Percentiles rank a stretch among this genome's conserved stretches.
phyloP scores from a whole-genome alignment of 2,113 vertebrate genomes.

The Sporophila hypoxantha region DNA sequence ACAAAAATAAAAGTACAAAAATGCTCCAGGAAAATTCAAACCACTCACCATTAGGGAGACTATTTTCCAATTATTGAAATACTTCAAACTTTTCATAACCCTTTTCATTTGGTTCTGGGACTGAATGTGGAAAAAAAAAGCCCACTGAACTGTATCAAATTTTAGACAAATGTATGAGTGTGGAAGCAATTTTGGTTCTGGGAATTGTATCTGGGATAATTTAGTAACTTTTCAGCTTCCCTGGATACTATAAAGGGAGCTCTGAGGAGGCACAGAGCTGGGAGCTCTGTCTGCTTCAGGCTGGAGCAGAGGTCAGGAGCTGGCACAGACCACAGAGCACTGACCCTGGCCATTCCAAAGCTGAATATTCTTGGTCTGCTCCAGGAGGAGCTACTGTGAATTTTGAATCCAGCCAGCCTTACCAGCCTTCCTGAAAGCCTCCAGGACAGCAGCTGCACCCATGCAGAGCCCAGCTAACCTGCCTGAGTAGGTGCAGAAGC shows the following conservation, averaged over 20 bases:
- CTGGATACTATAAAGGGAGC: not conserved
- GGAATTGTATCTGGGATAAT: not conserved
- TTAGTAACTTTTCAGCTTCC: not conserved
- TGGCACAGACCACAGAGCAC: not conserved
- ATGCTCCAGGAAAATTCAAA: not conserved
- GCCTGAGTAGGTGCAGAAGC: not conserved
- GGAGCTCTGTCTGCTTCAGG: not conserved
- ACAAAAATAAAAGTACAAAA: slow-evolving; percentile 16
- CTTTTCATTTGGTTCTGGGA: not conserved
- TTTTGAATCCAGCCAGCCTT: not conserved
- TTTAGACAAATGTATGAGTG: not conserved
- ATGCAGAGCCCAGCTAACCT: not conserved
- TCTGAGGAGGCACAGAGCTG: not conserved
- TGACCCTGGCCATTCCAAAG: not conserved
- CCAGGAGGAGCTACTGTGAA: not conserved
- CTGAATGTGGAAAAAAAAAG: not conserved
- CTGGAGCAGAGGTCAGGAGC: not conserved
- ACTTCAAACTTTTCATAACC: not conserved
- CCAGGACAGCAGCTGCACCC: not conserved
- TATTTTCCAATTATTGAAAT: not conserved
- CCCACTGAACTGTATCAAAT: not conserved
- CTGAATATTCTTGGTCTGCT: not conserved
- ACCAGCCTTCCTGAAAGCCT: not conserved
- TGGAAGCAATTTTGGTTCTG: not conserved
- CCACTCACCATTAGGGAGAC: not conserved